phyloP scores from a whole-genome alignment of 2,888 invertebrate genomes.

The Aphrophora alni region DNA sequence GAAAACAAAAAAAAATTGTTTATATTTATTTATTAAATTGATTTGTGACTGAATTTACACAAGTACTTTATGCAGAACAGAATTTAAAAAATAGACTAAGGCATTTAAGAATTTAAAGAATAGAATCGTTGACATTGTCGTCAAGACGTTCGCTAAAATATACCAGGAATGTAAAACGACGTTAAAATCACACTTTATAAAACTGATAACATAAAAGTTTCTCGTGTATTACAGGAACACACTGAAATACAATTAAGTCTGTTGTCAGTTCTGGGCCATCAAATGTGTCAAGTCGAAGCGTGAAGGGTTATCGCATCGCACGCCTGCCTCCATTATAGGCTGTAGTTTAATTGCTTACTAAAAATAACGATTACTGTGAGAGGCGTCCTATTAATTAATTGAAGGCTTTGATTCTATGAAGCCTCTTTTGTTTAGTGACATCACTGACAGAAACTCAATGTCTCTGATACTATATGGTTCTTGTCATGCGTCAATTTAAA shows the following conservation, averaged over 20 bases:
- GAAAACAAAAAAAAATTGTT: too few relatives aligned
- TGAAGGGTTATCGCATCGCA: constrained; percentile 6
- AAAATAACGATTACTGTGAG: background rate
- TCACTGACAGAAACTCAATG: background rate
- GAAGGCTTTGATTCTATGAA: background rate
- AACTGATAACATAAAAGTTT: too few relatives aligned
- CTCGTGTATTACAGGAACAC: too few relatives aligned
- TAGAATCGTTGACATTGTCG: too few relatives aligned
- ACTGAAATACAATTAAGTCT: background rate
- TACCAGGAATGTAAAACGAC: too few relatives aligned
- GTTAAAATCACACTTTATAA: too few relatives aligned
- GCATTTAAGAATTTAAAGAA: too few relatives aligned
- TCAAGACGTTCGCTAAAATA: too few relatives aligned
- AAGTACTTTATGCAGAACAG: too few relatives aligned
- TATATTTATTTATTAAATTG: too few relatives aligned
- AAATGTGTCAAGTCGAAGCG: background rate
- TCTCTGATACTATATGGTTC: background rate
- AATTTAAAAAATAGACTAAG: too few relatives aligned
- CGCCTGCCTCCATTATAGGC: background rate
- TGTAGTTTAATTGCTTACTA: background rate
- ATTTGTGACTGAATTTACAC: too few relatives aligned
- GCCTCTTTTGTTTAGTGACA: background rate
- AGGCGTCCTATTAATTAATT: constrained; percentile 3
- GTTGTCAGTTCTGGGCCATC: background rate
- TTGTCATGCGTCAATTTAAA: background rate